These are phyloP conservation scores for Lathronympha strigana DNA, from an alignment of 2,888 invertebrate genomes.

Conservation along the genomic window DNA sequence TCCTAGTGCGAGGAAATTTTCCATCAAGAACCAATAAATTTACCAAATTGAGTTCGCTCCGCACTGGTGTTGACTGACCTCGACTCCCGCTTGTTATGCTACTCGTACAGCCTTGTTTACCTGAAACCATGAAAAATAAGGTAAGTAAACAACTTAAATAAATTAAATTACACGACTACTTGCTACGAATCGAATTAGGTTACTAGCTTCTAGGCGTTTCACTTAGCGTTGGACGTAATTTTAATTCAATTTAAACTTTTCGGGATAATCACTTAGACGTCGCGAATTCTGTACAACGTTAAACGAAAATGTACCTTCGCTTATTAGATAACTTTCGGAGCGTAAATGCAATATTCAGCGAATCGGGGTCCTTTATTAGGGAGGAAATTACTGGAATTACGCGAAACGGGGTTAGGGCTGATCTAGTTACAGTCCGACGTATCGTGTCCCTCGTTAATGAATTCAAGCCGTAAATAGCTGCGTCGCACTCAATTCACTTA, in stretches of 20 bases:
- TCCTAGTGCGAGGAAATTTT: constrained; percentile 15
- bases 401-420: constrained; percentile 34
- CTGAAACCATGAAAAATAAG: constrained; percentile 63
- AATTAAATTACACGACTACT: constrained; percentile 26
- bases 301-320: constrained; percentile 23
- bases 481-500: constrained; percentile 4
- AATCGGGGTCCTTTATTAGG: constrained; percentile 32
- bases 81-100: constrained; percentile 43
- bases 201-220: constrained; percentile 27
- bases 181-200: constrained; percentile 12
- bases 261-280: constrained; percentile 34
- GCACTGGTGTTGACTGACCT: constrained; percentile 52
- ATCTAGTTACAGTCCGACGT: constrained; percentile 29
- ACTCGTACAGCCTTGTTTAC: constrained; percentile 60
- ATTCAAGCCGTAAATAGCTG: constrained; percentile 22
- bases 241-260: constrained; percentile 26
- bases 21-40: constrained; percentile 29
- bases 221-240: constrained; percentile 21
- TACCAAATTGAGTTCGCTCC: constrained; percentile 42
- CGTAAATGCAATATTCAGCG: constrained; percentile 25
- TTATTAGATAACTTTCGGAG: constrained; percentile 32
- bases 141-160: constrained; percentile 42
- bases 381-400: constrained; percentile 38
- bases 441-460: constrained; percentile 29
- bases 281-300: constrained; percentile 22